These are phyloP conservation scores for Hemaris fuciformis DNA, from an alignment of 2,888 invertebrate genomes.

Conservation along the genomic window DNA sequence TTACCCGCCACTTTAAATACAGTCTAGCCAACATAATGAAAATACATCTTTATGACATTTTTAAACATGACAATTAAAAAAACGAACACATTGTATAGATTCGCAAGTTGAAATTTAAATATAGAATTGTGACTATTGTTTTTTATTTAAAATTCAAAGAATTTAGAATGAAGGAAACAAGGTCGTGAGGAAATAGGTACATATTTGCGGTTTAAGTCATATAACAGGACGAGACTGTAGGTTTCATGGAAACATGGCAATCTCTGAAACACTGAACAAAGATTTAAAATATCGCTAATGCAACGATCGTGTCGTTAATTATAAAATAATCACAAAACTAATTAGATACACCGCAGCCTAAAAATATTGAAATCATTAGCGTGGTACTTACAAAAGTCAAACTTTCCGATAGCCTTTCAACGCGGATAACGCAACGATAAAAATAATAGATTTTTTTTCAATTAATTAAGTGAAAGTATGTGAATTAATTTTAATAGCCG, in stretches of 20 bases:
- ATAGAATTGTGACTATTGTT: too few relatives aligned
- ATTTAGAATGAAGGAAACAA: too few relatives aligned
- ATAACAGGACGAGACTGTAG: too few relatives aligned
- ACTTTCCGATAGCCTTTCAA: slow-evolving; percentile 52
- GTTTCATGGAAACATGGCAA: too few relatives aligned
- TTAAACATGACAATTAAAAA: background rate
- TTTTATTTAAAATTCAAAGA: too few relatives aligned
- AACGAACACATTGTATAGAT: background rate
- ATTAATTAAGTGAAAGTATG: slow-evolving; percentile 13
- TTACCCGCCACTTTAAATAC: slow-evolving; percentile 18
- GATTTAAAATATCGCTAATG: background rate
- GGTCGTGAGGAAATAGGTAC: too few relatives aligned
- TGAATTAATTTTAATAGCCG: slow-evolving; percentile 3
- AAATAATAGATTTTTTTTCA: slow-evolving; percentile 11
- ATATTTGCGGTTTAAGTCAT: too few relatives aligned
- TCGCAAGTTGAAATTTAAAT: background rate
- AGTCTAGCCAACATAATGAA: slow-evolving; percentile 24
- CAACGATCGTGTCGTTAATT: background rate
- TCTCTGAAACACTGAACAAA: background rate
- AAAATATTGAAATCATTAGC: slow-evolving; percentile 13
- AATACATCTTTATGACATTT: background rate
- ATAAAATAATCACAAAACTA: slow-evolving; percentile 2
- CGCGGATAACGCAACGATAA: slow-evolving; percentile 14
- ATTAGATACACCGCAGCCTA: slow-evolving; percentile 26
- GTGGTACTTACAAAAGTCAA: slow-evolving; percentile 45